Conservation (phyloP, 2,888 invertebrate genomes). For the Oscheius sp. region DNA sequence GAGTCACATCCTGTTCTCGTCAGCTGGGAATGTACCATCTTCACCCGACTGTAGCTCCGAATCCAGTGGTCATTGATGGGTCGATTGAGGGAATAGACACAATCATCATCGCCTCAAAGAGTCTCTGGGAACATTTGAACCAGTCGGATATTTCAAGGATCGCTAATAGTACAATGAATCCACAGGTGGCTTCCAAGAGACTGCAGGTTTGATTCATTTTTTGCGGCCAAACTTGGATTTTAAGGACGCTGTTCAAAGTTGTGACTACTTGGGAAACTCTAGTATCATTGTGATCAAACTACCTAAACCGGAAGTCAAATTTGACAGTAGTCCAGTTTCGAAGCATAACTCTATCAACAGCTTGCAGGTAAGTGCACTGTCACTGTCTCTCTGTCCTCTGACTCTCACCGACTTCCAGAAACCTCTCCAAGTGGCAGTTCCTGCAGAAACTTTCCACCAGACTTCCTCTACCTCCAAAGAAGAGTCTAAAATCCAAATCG, state of each 20-base stretch:
- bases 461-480: background rate
- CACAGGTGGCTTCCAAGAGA: conserved; percentile 35
- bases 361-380: background rate
- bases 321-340: conserved; percentile 18
- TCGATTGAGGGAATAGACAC: conserved; percentile 24
- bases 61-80: conserved; percentile 32
- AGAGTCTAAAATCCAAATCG: background rate
- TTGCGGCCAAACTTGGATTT: background rate
- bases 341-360: background rate
- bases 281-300: conserved; percentile 43
- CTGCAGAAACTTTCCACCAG: background rate
- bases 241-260: conserved; percentile 50
- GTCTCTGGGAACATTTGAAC: conserved; percentile 34
- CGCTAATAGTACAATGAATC: conserved; percentile 27
- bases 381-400: too few species aligned
- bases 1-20: conserved; percentile 60
- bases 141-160: conserved; percentile 6
- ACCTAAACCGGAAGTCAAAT: conserved; percentile 48
- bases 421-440: background rate
- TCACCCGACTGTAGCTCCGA: conserved; percentile 41
- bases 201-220: conserved; percentile 25
- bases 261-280: conserved; percentile 54
- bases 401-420: background rate
- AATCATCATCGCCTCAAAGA: conserved; percentile 22
- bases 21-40: conserved; percentile 42